Conservation (phyloP, 2,888 invertebrate genomes). For the Camponotus fellah region DNA sequence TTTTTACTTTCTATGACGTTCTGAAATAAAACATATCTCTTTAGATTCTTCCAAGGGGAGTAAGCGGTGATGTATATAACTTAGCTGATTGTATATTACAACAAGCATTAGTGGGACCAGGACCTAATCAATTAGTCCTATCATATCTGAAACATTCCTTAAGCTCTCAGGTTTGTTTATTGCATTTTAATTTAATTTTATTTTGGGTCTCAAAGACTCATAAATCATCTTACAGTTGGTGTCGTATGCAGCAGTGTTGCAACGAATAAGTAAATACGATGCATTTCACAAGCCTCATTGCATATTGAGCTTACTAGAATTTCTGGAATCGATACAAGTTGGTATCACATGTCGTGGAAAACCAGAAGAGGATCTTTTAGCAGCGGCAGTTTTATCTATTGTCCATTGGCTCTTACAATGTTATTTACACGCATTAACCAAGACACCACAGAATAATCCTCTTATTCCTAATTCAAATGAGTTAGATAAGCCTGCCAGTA, state of each 20-base stretch:
- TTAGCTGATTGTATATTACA: slow-evolving; percentile 97
- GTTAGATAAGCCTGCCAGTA: slow-evolving; percentile 90
- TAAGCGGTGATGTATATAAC: slow-evolving; percentile 97
- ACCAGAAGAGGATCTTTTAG: slow-evolving; percentile 95
- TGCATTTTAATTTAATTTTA: background rate
- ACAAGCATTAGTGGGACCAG: slow-evolving; percentile 97
- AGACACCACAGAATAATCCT: slow-evolving; percentile 80
- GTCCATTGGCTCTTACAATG: slow-evolving; percentile 94
- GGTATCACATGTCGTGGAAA: slow-evolving; percentile 92
- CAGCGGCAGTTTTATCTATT: slow-evolving; percentile 93
- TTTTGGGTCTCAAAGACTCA: slow-evolving; percentile 9
- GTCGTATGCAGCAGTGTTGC: slow-evolving; percentile 95
- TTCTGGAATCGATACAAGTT: slow-evolving; percentile 91
- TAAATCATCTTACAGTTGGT: slow-evolving; percentile 88
- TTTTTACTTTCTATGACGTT: background rate
- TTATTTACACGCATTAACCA: slow-evolving; percentile 87
- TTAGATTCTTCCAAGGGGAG: slow-evolving; percentile 93
- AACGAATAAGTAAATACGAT: slow-evolving; percentile 95
- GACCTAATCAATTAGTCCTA: slow-evolving; percentile 96
- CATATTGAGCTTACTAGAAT: slow-evolving; percentile 94
- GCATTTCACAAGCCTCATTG: slow-evolving; percentile 96
- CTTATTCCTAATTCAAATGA: slow-evolving; percentile 87
- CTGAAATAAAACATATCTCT: slow-evolving; percentile 29
- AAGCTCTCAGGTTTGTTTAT: slow-evolving; percentile 90
- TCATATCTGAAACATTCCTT: slow-evolving; percentile 97